These are phyloP conservation scores for Neoscelio sp. DNA, from an alignment of 2,888 invertebrate species.

Conservation along the genomic window DNA sequence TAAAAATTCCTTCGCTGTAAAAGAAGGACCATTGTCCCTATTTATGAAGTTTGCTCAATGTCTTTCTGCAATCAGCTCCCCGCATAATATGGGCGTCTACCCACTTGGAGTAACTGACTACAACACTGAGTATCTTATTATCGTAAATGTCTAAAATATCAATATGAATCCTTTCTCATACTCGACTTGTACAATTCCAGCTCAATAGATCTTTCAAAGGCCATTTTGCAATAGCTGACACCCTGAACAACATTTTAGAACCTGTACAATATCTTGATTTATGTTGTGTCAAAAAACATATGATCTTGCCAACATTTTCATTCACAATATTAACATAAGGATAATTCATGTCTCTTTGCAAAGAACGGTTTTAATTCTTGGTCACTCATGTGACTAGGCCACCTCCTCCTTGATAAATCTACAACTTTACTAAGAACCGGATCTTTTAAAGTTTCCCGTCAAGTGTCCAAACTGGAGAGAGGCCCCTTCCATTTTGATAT, in stretches of 20 bases:
- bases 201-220: slow-evolving; percentile 27
- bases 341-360: slow-evolving; percentile 6
- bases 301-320: slow-evolving; percentile 72
- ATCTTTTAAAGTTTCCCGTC: slow-evolving; percentile 3
- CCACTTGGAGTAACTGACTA: slow-evolving; percentile 78
- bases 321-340: slow-evolving; percentile 47
- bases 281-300: slow-evolving; percentile 73
- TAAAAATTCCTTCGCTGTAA: slow-evolving; percentile 23
- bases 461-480: slow-evolving; percentile 12
- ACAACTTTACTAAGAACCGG: slow-evolving; percentile 41
- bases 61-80: slow-evolving; percentile 23
- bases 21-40: slow-evolving; percentile 59
- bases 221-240: slow-evolving; percentile 71
- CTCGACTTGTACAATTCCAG: slow-evolving; percentile 65
- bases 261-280: slow-evolving; percentile 72
- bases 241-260: too few relatives aligned
- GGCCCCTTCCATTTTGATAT: not conserved
- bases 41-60: slow-evolving; percentile 34
- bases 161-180: slow-evolving; percentile 80
- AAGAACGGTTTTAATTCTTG: slow-evolving; percentile 22
- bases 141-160: slow-evolving; percentile 75
- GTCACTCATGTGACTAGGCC: slow-evolving; percentile 26
- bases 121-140: slow-evolving; percentile 41
- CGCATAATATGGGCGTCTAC: slow-evolving; percentile 72
- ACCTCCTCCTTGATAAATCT: slow-evolving; percentile 58